phyloP scores from a whole-genome alignment of 1,140 invertebrate species.

The Globodera rostochiensis region DNA sequence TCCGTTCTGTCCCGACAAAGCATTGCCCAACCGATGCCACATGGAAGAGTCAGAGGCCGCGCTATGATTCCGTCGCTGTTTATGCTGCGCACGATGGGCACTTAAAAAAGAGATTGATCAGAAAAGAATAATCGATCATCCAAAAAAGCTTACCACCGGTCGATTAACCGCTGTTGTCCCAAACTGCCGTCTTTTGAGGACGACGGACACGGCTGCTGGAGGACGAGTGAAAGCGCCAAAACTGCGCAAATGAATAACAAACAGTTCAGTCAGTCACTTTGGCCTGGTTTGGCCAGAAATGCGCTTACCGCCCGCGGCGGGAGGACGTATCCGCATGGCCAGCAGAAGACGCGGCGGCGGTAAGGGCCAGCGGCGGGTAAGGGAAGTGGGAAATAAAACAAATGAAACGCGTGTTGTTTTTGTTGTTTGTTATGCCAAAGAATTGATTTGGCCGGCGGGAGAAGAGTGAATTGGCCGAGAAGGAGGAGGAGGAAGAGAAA shows the following conservation, averaged over 20 bases:
- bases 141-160: not conserved
- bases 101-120: not conserved
- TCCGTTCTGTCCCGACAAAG: not conserved
- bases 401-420: no score
- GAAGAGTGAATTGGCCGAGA: no score
- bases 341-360: not conserved
- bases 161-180: not conserved
- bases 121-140: not conserved
- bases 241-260: constrained; percentile 3
- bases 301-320: not conserved
- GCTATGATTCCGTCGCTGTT: constrained; percentile 14
- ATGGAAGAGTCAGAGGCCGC: constrained; percentile 6
- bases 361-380: not conserved
- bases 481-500: not conserved
- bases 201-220: not conserved
- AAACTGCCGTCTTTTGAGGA: not conserved
- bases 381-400: not conserved
- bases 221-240: constrained; percentile 7
- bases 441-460: no score
- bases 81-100: constrained; percentile 19
- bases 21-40: constrained; percentile 12
- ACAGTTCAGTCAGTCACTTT: no score
- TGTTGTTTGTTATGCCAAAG: no score
- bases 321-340: not conserved
- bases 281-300: no score